A percentile compares a stretch with the other conserved stretches of the same genome.
Conservation (phyloP, 2,113 vertebrate species). For the Aythya baeri region DNA sequence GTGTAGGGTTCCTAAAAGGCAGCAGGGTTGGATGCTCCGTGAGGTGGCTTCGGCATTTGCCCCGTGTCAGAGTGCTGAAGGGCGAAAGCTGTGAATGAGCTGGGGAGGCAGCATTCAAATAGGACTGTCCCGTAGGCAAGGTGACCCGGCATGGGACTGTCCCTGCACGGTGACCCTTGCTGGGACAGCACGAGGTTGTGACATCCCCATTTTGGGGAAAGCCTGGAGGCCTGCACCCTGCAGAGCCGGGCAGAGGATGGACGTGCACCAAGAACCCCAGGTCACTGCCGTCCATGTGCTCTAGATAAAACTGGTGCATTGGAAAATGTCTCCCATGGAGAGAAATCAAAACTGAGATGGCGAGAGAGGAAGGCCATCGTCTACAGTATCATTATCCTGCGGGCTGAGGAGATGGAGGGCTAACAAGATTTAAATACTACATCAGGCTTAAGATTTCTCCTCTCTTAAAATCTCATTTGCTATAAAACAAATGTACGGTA, state of each 20-base stretch:
- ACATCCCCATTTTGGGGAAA: not conserved
- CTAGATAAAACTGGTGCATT: not conserved
- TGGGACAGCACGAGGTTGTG: rapidly evolving
- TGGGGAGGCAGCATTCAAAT: not conserved
- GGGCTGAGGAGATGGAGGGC: constrained; percentile 20
- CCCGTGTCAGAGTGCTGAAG: rapidly evolving
- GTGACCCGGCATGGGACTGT: not conserved
- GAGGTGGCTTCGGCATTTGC: not conserved
- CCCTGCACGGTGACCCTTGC: not conserved
- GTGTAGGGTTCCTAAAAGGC: not conserved
- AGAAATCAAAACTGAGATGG: not conserved
- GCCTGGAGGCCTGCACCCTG: rapidly evolving
- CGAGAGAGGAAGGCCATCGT: not conserved
- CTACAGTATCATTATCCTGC: not conserved
- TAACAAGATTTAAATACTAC: constrained; percentile 35
- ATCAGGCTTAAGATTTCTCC: constrained; percentile 22
- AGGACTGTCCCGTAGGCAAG: not conserved
- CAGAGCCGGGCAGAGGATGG: not conserved
- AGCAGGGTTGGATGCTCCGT: not conserved
- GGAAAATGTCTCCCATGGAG: not conserved
- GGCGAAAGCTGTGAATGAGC: not conserved
- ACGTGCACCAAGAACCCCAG: not conserved
- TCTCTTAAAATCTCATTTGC: constrained; percentile 29
- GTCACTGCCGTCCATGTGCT: not conserved
- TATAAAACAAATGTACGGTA: not conserved